These are phyloP conservation scores for Rhagonycha fulva DNA, from an alignment of 2,888 invertebrate species.

Conservation along the genomic window DNA sequence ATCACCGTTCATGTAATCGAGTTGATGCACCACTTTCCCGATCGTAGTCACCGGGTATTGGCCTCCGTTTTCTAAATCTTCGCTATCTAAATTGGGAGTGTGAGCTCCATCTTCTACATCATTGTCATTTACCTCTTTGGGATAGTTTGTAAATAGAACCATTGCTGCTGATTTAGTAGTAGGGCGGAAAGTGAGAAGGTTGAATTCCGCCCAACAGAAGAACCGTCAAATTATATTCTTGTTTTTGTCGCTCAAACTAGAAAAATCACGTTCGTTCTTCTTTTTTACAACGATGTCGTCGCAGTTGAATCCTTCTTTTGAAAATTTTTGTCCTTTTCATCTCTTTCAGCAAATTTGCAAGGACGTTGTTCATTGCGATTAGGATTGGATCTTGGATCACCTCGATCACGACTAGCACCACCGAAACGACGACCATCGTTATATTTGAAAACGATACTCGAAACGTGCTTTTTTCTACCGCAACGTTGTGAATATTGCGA, in stretches of 20 bases:
- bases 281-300: too few relatives aligned
- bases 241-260: conserved; percentile 18
- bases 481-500: too few relatives aligned
- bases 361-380: too few relatives aligned
- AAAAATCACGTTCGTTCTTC: too few relatives aligned
- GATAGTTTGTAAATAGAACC: conserved; percentile 5
- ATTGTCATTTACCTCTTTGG: background rate
- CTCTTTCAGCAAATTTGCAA: too few relatives aligned
- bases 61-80: background rate
- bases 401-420: too few relatives aligned
- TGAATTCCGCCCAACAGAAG: conserved; percentile 23
- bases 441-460: too few relatives aligned
- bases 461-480: too few relatives aligned
- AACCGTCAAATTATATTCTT: conserved; percentile 13
- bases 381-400: too few relatives aligned
- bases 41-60: background rate
- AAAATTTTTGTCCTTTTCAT: too few relatives aligned
- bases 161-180: conserved; percentile 4
- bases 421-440: too few relatives aligned
- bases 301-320: conserved; percentile 70
- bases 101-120: background rate
- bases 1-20: background rate
- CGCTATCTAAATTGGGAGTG: background rate
- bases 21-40: background rate
- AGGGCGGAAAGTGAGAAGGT: conserved; percentile 7